A percentile compares a stretch with the other conserved stretches of the same genome.
Evolutionary conservation across 2,797 vertebrate genomes (phyloP).

Genomic region (Trachops cirrhosus): DNA sequence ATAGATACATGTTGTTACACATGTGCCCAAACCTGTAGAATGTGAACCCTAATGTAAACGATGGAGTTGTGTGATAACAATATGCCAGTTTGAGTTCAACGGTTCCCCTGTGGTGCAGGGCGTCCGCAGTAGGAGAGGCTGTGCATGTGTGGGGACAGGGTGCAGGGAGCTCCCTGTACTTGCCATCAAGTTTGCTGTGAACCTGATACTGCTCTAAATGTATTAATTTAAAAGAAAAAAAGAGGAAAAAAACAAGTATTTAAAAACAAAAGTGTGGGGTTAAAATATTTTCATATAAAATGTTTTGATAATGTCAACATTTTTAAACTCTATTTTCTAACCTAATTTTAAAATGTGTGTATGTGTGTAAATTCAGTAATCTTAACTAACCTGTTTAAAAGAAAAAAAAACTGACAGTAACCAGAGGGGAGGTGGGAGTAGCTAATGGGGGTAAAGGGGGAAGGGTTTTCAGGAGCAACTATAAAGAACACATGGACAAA

Average conservation of each 20-base stretch:
- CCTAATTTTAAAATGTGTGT: neutral
- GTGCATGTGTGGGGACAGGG: neutral
- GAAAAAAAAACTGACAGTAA: neutral
- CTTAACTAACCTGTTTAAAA: neutral
- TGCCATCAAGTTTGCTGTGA: neutral
- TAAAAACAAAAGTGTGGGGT: neutral
- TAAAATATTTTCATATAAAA: neutral
- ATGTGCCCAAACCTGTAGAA: neutral
- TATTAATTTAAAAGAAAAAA: neutral
- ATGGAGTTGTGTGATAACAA: neutral
- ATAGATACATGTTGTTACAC: neutral
- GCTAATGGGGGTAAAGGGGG: too few relatives aligned
- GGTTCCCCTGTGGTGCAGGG: neutral
- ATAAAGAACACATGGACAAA: too few relatives aligned
- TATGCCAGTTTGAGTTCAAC: neutral
- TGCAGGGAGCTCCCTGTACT: neutral
- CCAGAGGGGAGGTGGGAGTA: too few relatives aligned
- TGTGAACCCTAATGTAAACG: neutral
- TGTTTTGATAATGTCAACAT: neutral
- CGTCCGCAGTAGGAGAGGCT: neutral
- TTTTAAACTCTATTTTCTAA: neutral
- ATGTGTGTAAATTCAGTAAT: neutral
- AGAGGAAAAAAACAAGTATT: neutral
- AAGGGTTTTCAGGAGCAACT: too few relatives aligned
- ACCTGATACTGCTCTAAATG: neutral